These are phyloP conservation scores for Drosophila bifasciata DNA, from an alignment of 1,140 invertebrate species.

Conservation along the genomic window DNA sequence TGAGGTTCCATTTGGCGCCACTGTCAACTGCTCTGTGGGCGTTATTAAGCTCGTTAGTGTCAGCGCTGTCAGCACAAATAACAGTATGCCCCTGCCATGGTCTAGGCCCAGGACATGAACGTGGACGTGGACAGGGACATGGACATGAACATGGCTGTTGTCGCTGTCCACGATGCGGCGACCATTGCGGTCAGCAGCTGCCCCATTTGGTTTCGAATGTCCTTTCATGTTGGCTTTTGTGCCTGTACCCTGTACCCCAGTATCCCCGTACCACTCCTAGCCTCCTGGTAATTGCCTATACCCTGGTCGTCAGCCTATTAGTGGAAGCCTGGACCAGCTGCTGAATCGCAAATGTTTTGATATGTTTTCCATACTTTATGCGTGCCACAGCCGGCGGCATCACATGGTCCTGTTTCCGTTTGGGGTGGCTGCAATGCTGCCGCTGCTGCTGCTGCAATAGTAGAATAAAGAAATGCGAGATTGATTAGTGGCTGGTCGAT, in stretches of 20 bases:
- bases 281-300: conserved; percentile 56
- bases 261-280: background rate
- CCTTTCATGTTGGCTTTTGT: conserved; percentile 57
- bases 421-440: background rate
- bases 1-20: conserved; percentile 45
- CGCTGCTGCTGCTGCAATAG: conserved; percentile 14
- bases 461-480: background rate
- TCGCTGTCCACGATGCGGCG: conserved; percentile 21
- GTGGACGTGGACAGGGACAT: conserved; percentile 17
- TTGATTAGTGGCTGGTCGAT: conserved; percentile 19
- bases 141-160: conserved; percentile 19
- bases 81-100: conserved; percentile 61
- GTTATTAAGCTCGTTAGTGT: conserved; percentile 83
- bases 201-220: conserved; percentile 66
- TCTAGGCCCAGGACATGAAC: conserved; percentile 4
- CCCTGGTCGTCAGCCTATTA: conserved; percentile 35
- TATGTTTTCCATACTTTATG: conserved; percentile 71
- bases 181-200: conserved; percentile 61
- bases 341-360: conserved; percentile 75
- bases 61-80: conserved; percentile 77
- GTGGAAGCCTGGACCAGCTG: conserved; percentile 33
- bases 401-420: conserved; percentile 31
- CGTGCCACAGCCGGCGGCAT: conserved; percentile 16
- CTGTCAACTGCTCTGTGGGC: conserved; percentile 77
- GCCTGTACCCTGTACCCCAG: conserved; percentile 16